Base-by-base conservation (phyloP, 2,113 vertebrate species). In the Eupsittula cactorum region DNA sequence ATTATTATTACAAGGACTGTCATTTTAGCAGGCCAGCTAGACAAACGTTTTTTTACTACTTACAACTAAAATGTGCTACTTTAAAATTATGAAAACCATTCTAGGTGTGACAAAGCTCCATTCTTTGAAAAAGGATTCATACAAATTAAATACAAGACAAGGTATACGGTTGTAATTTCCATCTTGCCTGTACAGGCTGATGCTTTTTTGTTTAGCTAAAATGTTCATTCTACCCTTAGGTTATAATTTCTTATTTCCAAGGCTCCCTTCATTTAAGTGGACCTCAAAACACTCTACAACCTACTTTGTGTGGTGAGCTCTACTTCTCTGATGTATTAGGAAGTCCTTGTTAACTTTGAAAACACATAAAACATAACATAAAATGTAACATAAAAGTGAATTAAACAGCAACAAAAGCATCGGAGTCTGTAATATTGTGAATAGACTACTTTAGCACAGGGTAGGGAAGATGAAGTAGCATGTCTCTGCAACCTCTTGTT, bases 141-240 rank as follows among this genome's bases (percentile, higher is more conserved):
- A 21, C 1, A 42, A 79, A 41, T 52, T 27, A 64, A 79, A 50
- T 9, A 21, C 0, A 0, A 16, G 23, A 24, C 18, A 33, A 37
- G 5, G 3, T 20, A 41, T 49, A 65, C n/a, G 2, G 15, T 27
- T 28, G 15, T 44, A 21, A n/a, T 90, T 90, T 84, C 15, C 13
- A 28, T 41, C 37, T n/a, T 71, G 17, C 31, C 24, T 0, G 0
- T 42, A 24, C 2, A 55, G 29, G 8, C 24, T 37, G 35, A 9
- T 44, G 11, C 2, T 59, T 77, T 74, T 31, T 41, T 29, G 19
- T 17, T 9, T 42, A 44, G 44, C 35, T 16, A 9, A 85, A 80
- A 55, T 6, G 8, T 39, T 70, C 18, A 16, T 9, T 24, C 17
- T 37, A 8, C 4, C 37, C 64, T 93, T 75, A 71, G 6, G 7